phyloP scores from a whole-genome alignment of 1,140 invertebrate genomes.

The Dolichoris vasculosae region DNA sequence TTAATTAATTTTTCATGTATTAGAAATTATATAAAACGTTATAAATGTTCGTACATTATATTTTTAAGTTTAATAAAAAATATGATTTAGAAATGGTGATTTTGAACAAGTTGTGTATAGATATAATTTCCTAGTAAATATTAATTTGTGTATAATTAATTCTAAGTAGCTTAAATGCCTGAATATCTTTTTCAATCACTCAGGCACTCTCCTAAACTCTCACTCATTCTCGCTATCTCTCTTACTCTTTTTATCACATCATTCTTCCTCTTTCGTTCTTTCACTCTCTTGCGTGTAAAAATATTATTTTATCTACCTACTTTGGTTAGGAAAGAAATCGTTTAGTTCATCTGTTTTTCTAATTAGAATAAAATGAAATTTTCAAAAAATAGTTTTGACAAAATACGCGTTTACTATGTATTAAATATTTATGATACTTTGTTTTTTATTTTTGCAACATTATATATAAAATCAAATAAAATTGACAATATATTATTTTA shows the following conservation, averaged over 20 bases:
- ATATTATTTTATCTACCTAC: not conserved
- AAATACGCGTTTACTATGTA: not conserved
- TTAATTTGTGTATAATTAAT: no score
- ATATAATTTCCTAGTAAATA: no score
- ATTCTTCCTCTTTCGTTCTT: not conserved
- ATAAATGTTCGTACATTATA: no score
- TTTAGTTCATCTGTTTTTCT: not conserved
- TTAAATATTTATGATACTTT: not conserved
- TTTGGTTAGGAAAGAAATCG: conserved; percentile 29
- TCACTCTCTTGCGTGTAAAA: not conserved
- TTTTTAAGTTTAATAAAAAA: no score
- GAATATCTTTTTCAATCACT: no score
- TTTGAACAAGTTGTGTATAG: no score
- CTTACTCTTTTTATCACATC: not conserved
- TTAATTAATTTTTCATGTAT: no score
- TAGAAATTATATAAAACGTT: no score
- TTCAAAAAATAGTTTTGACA: conserved; percentile 1
- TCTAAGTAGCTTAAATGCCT: no score
- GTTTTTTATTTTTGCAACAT: not conserved
- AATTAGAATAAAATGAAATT: conserved; percentile 24
- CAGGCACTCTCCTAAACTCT: no score
- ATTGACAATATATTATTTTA: not conserved
- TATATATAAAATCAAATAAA: conserved; percentile 30
- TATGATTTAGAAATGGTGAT: no score
- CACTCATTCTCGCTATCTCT: not conserved